Percentiles rank a stretch among this genome's conserved stretches.
phyloP scores from a whole-genome alignment of 2,797 vertebrate genomes.

The Megalops cyprinoides region DNA sequence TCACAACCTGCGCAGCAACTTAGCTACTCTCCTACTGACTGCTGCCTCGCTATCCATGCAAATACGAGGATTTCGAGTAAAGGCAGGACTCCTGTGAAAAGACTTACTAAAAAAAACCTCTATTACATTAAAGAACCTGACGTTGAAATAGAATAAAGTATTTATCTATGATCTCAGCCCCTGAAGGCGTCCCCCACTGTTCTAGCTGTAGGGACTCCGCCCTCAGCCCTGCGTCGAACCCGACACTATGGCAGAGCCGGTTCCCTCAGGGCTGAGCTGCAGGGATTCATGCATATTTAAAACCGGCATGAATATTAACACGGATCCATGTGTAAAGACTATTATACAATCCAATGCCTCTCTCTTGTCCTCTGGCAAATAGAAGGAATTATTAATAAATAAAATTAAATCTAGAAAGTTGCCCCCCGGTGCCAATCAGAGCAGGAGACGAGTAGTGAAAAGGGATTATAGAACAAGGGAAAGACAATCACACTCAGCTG shows the following conservation, averaged over 20 bases:
- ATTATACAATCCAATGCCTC: conserved; percentile 48
- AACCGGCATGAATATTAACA: conserved; percentile 73
- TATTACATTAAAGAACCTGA: conserved; percentile 48
- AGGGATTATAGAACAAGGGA: conserved; percentile 55
- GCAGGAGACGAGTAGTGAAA: conserved; percentile 42
- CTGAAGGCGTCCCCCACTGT: conserved; percentile 42
- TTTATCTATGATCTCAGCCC: conserved; percentile 58
- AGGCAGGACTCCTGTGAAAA: not conserved
- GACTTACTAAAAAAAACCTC: conserved; percentile 51
- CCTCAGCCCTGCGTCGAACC: conserved; percentile 48
- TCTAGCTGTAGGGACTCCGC: conserved; percentile 52
- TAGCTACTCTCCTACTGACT: no score
- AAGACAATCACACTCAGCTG: conserved; percentile 14
- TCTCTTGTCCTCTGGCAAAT: conserved; percentile 50
- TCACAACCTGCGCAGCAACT: no score
- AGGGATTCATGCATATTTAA: conserved; percentile 71
- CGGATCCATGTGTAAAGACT: conserved; percentile 49
- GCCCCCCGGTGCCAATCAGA: conserved; percentile 54
- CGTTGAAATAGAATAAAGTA: conserved; percentile 53
- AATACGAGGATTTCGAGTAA: not conserved
- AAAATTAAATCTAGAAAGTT: conserved; percentile 64
- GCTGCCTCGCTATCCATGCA: no score
- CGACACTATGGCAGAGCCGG: conserved; percentile 52
- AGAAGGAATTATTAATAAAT: conserved; percentile 64
- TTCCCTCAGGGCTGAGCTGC: conserved; percentile 58